Evolutionary conservation across 2,888 invertebrate genomes (phyloP).

Genomic region (Lottia scabra): DNA sequence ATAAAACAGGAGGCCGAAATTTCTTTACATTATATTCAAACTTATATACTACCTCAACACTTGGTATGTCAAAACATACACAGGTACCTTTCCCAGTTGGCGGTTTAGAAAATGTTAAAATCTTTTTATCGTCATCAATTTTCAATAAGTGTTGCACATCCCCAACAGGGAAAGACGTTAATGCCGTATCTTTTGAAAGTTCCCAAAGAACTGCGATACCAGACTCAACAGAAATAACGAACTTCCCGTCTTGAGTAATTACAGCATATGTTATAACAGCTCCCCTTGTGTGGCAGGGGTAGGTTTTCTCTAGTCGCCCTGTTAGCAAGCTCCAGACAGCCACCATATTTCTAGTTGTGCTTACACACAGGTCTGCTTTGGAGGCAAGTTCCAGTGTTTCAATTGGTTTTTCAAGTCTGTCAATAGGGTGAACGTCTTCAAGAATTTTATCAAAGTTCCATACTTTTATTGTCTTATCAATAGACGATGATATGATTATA

Average conservation of each 20-base stretch:
- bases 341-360: conserved; percentile 93
- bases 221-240: conserved; percentile 90
- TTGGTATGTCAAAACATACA: conserved; percentile 70
- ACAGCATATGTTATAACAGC: conserved; percentile 94
- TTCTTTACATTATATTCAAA: conserved; percentile 85
- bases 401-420: conserved; percentile 93
- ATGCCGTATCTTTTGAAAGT: conserved; percentile 79
- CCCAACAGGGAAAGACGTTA: conserved; percentile 86
- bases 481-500: conserved; percentile 90
- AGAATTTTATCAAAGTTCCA: conserved; percentile 99
- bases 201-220: conserved; percentile 93
- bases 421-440: conserved; percentile 83
- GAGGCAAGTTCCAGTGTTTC: conserved; percentile 80
- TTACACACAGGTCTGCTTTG: conserved; percentile 85
- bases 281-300: conserved; percentile 91
- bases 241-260: conserved; percentile 86
- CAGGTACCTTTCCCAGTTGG: conserved; percentile 43
- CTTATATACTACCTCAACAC: conserved; percentile 82
- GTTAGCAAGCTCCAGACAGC: conserved; percentile 93
- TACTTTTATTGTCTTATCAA: conserved; percentile 97
- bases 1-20: conserved; percentile 83
- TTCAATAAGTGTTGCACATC: conserved; percentile 82
- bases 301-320: conserved; percentile 85
- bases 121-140: conserved; percentile 80
- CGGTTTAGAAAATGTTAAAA: conserved; percentile 78